Base-by-base conservation (phyloP, 2,888 invertebrate genomes). In the Tinea pellionella region DNA sequence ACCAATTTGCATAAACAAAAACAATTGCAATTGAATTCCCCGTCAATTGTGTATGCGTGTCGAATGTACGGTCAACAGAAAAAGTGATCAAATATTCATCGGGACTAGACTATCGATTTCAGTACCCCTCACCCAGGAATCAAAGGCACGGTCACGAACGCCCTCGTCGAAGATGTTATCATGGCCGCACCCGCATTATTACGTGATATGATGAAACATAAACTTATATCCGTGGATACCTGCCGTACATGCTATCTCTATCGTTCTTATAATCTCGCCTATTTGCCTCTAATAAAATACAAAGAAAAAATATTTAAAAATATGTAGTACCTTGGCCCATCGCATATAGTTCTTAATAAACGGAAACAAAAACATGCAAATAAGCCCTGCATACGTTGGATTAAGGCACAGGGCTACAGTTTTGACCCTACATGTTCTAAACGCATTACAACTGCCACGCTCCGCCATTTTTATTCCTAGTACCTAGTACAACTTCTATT, bases 1-100 rank as follows among this genome's bases (percentile, higher is more conserved):
- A 6, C 80, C 80, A 82, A 82, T 84, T 80, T 81, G 70, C 66
- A 69, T 66, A 70, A 53, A 47, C 15, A 53, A 53, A 53, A 53
- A 53, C 53, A 53, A 53, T 19, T 24, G 4, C 53, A 53, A 9
- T 53, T 53, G 53, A 24, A 53, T 53, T 53, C 6, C 30, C 57
- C 32, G 13, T 2, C 13, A 12, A 2, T 30, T 57, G 30, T 30
- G 32, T 32, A 32, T 57, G 62, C 67, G 69, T 69, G 72, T 72
- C 74, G 72, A 72, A 71, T 69, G 70, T 73, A 72, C 65, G 67
- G 71, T 67, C 71, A 71, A 68, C 69, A 71, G 70, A 70, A 74
- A 75, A 77, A 71, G 66, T 67, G 68, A 76, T 84, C 75, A 86
- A 85, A 85, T 83, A 86, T 86, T 84, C 81, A 86, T 84, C 70